phyloP scores from a whole-genome alignment of 2,113 vertebrate species.

The Muscicapa adusta region DNA sequence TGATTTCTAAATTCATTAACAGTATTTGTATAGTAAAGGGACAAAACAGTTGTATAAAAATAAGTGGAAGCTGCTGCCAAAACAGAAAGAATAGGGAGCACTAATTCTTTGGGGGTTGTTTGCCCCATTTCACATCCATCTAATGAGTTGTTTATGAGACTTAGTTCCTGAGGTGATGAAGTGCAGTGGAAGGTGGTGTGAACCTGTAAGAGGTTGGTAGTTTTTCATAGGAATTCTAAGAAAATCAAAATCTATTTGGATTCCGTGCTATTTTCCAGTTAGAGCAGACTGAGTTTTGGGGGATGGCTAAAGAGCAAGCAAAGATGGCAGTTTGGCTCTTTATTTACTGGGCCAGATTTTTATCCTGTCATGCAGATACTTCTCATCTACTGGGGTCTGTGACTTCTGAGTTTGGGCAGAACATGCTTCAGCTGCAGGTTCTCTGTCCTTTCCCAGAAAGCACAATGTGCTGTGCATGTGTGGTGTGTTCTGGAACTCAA shows the following conservation, averaged over 20 bases:
- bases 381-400: not conserved
- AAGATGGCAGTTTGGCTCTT: not conserved
- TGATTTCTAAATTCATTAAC: not conserved
- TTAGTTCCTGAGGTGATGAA: not conserved
- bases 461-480: rapidly evolving
- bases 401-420: not conserved
- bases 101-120: not conserved
- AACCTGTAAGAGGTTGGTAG: not conserved
- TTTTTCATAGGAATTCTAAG: not conserved
- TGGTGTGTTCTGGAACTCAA: not conserved
- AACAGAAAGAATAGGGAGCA: not conserved
- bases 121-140: not conserved
- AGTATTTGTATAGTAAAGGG: not conserved
- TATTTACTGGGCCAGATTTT: not conserved
- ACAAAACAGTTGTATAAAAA: not conserved
- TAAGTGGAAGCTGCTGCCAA: not conserved
- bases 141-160: not conserved
- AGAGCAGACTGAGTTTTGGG: not conserved
- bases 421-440: not conserved
- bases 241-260: not conserved
- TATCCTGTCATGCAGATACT: not conserved
- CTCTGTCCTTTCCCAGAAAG: not conserved
- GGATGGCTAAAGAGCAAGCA: not conserved
- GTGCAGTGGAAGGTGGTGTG: not conserved
- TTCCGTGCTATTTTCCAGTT: not conserved